Conservation (phyloP, 2,797 vertebrate species). For the Xiphophorus birchmanni region DNA sequence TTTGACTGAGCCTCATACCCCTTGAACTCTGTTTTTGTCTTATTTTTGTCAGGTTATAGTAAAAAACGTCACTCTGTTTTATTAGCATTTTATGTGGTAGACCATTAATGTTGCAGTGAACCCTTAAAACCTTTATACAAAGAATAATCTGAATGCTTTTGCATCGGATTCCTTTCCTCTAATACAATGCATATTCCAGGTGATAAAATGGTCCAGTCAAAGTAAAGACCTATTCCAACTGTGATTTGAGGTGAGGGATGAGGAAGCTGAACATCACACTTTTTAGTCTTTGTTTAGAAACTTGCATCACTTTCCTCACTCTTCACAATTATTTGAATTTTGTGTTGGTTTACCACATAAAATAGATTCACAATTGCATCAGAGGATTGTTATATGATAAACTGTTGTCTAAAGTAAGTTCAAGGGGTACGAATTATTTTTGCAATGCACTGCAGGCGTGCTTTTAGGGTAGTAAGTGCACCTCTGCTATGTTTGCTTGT, state of each 20-base stretch:
- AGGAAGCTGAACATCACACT: neutral
- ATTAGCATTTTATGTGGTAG: neutral
- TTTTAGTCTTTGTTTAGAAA: neutral
- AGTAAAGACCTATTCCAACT: neutral
- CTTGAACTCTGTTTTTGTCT: neutral
- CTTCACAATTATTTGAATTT: neutral
- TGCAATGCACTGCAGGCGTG: constrained; percentile 16
- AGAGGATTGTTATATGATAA: neutral
- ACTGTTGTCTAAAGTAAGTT: neutral
- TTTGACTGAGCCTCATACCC: constrained; percentile 16
- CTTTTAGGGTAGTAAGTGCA: constrained; percentile 28
- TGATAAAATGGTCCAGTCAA: neutral
- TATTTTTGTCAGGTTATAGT: neutral
- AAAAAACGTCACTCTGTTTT: neutral
- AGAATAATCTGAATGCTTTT: neutral
- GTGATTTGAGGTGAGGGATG: neutral
- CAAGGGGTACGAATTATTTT: neutral
- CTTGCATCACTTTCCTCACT: neutral
- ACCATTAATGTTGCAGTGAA: neutral
- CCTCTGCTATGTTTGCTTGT: constrained; percentile 46
- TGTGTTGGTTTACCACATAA: neutral
- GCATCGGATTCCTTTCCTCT: neutral
- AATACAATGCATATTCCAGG: neutral
- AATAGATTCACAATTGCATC: neutral
- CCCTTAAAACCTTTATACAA: no score